These are phyloP conservation scores for Tamias sibiricus DNA, from an alignment of 2,113 vertebrate genomes.

Conservation along the genomic window DNA sequence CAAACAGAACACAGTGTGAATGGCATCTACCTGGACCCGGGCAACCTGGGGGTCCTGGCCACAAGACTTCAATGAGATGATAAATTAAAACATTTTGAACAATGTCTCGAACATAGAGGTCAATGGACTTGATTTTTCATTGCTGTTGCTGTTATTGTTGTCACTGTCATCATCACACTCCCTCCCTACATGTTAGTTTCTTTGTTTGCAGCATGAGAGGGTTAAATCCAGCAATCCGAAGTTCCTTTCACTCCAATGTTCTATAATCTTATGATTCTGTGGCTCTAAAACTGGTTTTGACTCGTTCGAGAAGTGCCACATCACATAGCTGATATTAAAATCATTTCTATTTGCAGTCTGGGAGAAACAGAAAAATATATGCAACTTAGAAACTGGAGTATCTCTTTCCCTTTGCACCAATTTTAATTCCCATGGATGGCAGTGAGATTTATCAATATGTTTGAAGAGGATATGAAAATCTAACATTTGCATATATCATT, in stretches of 20 bases:
- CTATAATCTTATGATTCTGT: neutral
- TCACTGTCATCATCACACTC: neutral
- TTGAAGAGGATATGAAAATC: conserved; percentile 73
- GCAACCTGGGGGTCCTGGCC: neutral
- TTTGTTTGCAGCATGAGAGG: neutral
- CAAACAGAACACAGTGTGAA: neutral
- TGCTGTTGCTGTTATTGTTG: too few relatives aligned
- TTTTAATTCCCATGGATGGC: conserved; percentile 68
- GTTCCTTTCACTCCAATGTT: neutral
- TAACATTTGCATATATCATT: conserved; percentile 72
- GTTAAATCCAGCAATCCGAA: neutral
- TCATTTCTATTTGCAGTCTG: conserved; percentile 43
- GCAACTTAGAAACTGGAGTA: conserved; percentile 35
- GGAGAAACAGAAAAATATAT: conserved; percentile 62
- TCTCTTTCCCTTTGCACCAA: conserved; percentile 17
- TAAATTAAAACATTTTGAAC: neutral
- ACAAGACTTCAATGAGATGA: neutral
- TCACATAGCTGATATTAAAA: conserved; percentile 56
- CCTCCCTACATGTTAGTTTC: neutral
- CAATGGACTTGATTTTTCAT: neutral
- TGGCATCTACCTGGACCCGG: neutral
- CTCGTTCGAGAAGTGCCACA: conserved; percentile 49
- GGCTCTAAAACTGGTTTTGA: conserved; percentile 46
- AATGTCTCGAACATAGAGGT: neutral
- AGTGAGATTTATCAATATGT: conserved; percentile 66